Percentiles rank a stretch among this genome's conserved stretches.
Conservation (phyloP, 2,888 invertebrate genomes). For the Amphipoea lucens region DNA sequence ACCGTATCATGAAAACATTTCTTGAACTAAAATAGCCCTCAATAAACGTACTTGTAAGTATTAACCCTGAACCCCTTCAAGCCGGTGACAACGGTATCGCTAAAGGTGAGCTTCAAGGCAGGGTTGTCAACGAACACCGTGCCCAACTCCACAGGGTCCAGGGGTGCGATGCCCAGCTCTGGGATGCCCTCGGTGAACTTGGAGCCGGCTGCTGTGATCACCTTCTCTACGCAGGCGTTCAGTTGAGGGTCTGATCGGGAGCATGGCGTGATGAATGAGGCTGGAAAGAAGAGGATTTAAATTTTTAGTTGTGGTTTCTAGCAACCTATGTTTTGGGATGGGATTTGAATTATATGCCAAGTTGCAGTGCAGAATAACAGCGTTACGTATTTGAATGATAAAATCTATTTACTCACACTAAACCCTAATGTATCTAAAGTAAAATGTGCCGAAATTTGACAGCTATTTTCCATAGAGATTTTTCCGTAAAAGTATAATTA, state of each 20-base stretch:
- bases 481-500: not conserved
- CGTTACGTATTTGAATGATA: not conserved
- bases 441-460: not conserved
- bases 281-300: slow-evolving; percentile 73
- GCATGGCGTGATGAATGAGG: slow-evolving; percentile 87
- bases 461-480: not conserved
- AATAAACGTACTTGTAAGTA: slow-evolving; percentile 81
- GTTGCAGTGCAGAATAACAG: not conserved
- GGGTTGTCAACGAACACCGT: slow-evolving; percentile 85
- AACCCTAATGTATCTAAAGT: not conserved
- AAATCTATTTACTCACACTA: not conserved
- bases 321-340: not conserved
- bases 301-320: not conserved
- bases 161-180: slow-evolving; percentile 84
- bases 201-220: slow-evolving; percentile 76
- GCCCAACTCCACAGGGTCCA: slow-evolving; percentile 87
- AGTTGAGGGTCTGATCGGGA: slow-evolving; percentile 84
- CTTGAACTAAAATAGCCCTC: not conserved
- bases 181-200: slow-evolving; percentile 86
- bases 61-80: slow-evolving; percentile 82
- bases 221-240: slow-evolving; percentile 81
- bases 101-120: slow-evolving; percentile 84
- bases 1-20: not conserved
- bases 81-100: slow-evolving; percentile 86
- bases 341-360: not conserved